Evolutionary conservation across 1,140 invertebrate genomes (phyloP).

Genomic region (Nylanderia fulva): DNA sequence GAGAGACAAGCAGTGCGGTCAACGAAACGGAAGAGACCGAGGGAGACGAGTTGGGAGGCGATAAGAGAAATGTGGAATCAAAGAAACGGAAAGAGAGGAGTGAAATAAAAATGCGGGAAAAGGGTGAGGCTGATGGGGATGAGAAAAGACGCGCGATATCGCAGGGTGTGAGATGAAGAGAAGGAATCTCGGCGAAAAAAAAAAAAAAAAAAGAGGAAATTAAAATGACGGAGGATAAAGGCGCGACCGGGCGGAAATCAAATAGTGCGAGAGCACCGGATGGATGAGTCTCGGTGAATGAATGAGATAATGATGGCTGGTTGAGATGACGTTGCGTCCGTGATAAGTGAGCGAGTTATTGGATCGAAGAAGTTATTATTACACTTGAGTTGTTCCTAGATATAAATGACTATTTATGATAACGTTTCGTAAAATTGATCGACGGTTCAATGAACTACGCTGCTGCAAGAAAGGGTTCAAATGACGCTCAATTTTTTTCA

Average conservation of each 20-base stretch:
- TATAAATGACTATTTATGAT: constrained; percentile 31
- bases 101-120: constrained; percentile 41
- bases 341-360: constrained; percentile 52
- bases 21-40: constrained; percentile 56
- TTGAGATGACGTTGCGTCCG: constrained; percentile 26
- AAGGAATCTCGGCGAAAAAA: constrained; percentile 18
- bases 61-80: constrained; percentile 54
- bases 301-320: constrained; percentile 42
- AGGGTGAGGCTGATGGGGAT: neutral
- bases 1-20: constrained; percentile 49
- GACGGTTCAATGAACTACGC: neutral
- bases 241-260: constrained; percentile 40
- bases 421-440: constrained; percentile 15
- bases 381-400: neutral
- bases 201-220: constrained; percentile 40
- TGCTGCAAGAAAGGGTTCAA: neutral
- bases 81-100: constrained; percentile 42
- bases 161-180: neutral
- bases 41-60: neutral
- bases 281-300: constrained; percentile 5
- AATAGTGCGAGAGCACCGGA: neutral
- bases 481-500: neutral
- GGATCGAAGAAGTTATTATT: constrained; percentile 37
- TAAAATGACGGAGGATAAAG: constrained; percentile 39
- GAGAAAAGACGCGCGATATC: constrained; percentile 10